phyloP scores from a whole-genome alignment of 92 coral and sea anemone species.

The Meandrina meandrites region DNA sequence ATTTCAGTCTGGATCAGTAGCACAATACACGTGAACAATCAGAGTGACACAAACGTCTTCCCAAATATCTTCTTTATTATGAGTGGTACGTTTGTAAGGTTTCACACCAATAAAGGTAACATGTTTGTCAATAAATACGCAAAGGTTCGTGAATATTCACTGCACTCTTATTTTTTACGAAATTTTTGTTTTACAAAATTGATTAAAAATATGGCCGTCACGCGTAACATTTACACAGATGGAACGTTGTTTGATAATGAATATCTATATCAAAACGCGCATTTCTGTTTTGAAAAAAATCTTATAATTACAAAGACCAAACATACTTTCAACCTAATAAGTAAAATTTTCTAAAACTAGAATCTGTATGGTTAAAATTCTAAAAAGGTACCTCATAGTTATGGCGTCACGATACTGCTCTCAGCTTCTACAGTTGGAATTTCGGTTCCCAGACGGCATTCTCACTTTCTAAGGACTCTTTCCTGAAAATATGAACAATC shows the following conservation, averaged over 20 bases:
- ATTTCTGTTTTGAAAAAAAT: slow-evolving; percentile 17
- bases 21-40: slow-evolving; percentile 22
- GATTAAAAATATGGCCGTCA: too few species aligned
- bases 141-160: too few species aligned
- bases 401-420: slow-evolving; percentile 31
- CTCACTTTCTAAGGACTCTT: slow-evolving; percentile 34
- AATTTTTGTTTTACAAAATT: too few species aligned
- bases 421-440: slow-evolving; percentile 26
- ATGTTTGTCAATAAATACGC: neutral
- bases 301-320: slow-evolving; percentile 26
- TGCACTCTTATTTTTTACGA: too few species aligned
- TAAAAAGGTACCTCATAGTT: slow-evolving; percentile 17
- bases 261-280: slow-evolving; percentile 9
- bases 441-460: slow-evolving; percentile 27
- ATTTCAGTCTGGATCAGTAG: too few species aligned
- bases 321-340: slow-evolving; percentile 22
- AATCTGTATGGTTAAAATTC: slow-evolving; percentile 26
- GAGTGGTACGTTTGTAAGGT: neutral
- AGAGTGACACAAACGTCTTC: slow-evolving; percentile 20
- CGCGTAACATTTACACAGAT: neutral
- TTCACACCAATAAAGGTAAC: slow-evolving; percentile 3
- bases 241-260: neutral
- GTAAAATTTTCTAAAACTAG: slow-evolving; percentile 23
- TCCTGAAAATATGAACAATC: slow-evolving; percentile 41
- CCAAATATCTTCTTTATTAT: slow-evolving; percentile 25